Percentiles rank a stretch among this genome's conserved stretches.
phyloP scores from a whole-genome alignment of 2,888 invertebrate genomes.

The Drosophila anceps region DNA sequence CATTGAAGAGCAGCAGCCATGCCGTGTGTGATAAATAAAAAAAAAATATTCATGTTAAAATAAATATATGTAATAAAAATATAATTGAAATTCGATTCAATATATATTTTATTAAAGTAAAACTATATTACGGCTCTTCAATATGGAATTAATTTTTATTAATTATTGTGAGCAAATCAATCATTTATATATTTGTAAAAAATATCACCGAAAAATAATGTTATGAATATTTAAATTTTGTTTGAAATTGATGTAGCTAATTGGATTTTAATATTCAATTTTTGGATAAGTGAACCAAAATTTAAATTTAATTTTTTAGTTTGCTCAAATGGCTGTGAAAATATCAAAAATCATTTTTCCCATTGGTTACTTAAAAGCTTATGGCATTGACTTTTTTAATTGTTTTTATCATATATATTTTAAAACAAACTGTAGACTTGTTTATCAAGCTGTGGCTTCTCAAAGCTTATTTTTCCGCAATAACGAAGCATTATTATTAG shows the following conservation, averaged over 20 bases:
- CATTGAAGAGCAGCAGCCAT: slow-evolving; percentile 12
- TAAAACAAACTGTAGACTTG: not conserved
- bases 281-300: not conserved
- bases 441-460: not conserved
- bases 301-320: not conserved
- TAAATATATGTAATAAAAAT: not conserved
- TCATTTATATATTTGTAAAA: not conserved
- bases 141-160: slow-evolving; percentile 1
- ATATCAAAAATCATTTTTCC: not conserved
- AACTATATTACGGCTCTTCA: not conserved
- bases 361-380: not conserved
- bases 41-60: slow-evolving; percentile 1
- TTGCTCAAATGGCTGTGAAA: not conserved
- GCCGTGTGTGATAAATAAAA: not conserved
- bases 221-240: not conserved
- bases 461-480: not conserved
- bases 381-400: not conserved
- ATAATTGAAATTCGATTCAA: slow-evolving; percentile 2
- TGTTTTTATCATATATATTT: not conserved
- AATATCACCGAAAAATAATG: not conserved
- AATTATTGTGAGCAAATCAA: not conserved
- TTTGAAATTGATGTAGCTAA: not conserved
- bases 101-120: not conserved
- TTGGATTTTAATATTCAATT: slow-evolving; percentile 1
- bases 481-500: not conserved